phyloP scores from a whole-genome alignment of 1,140 invertebrate species.

The Caenorhabditis inopinata region DNA sequence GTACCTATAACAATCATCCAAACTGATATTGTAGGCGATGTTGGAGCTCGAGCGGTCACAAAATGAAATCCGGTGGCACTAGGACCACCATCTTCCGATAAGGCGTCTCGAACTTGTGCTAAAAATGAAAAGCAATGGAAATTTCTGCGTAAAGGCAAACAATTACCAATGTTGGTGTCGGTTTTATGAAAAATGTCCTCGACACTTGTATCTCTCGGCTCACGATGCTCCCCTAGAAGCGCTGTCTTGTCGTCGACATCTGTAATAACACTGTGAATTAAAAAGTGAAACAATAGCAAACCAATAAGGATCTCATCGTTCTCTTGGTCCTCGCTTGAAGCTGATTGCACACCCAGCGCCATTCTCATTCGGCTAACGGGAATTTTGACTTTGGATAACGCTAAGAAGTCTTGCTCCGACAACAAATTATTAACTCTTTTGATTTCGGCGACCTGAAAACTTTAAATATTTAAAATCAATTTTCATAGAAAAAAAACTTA shows the following conservation, averaged over 20 bases:
- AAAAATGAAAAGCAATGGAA: background rate
- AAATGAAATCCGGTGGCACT: conserved; percentile 41
- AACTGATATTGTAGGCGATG: background rate
- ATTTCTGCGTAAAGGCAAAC: background rate
- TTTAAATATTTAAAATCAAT: background rate
- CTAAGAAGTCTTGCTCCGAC: conserved; percentile 42
- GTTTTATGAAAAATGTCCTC: conserved; percentile 49
- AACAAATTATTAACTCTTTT: conserved; percentile 48
- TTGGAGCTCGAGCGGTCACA: conserved; percentile 44
- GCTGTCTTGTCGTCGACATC: conserved; percentile 29
- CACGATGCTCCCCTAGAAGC: background rate
- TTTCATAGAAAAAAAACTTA: conserved; percentile 6
- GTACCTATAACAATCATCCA: conserved; percentile 27
- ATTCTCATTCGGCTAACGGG: conserved; percentile 38
- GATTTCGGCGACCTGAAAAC: conserved; percentile 48
- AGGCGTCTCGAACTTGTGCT: conserved; percentile 36
- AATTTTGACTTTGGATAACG: conserved; percentile 44
- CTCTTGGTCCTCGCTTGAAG: conserved; percentile 35
- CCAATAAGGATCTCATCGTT: conserved; percentile 40
- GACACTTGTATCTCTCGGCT: conserved; percentile 38
- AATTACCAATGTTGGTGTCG: conserved; percentile 37
- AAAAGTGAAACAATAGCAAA: background rate
- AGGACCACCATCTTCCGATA: conserved; percentile 22
- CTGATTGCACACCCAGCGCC: conserved; percentile 14
- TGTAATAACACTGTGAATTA: background rate